These are phyloP conservation scores for Trachurus trachurus DNA, from an alignment of 2,797 vertebrate genomes.

Conservation along the genomic window DNA sequence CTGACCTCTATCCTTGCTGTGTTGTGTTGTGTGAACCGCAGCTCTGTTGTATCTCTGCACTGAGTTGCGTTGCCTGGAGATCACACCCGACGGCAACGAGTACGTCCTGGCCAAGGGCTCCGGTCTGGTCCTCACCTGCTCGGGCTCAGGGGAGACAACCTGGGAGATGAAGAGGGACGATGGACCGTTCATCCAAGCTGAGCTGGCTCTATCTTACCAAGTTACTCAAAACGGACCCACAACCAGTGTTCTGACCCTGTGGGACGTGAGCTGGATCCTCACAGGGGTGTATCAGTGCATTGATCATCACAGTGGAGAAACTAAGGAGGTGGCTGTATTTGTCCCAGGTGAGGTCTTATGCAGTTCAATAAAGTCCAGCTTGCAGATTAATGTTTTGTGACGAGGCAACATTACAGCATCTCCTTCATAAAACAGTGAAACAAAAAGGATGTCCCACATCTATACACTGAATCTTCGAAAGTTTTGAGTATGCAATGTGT, in stretches of 20 bases:
- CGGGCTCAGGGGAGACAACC: conserved; percentile 64
- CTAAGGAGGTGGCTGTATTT: conserved; percentile 88
- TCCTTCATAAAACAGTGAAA: not conserved
- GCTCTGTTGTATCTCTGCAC: conserved; percentile 78
- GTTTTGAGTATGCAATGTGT: not conserved
- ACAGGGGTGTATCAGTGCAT: conserved; percentile 91
- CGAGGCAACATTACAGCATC: not conserved
- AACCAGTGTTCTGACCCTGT: conserved; percentile 85
- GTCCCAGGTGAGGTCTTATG: conserved; percentile 89
- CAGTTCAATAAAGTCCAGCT: not conserved
- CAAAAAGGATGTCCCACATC: not conserved
- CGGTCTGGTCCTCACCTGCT: conserved; percentile 87
- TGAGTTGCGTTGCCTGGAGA: conserved; percentile 76
- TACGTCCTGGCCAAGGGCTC: conserved; percentile 86
- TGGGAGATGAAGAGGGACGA: conserved; percentile 89
- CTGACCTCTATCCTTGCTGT: conserved; percentile 60
- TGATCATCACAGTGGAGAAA: conserved; percentile 71
- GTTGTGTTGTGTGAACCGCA: conserved; percentile 72
- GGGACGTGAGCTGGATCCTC: conserved; percentile 87
- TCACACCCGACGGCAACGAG: conserved; percentile 82
- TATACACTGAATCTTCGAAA: not conserved
- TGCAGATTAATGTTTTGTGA: too few species aligned
- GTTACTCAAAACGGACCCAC: conserved; percentile 64
- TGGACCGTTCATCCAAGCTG: conserved; percentile 58
- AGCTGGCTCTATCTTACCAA: conserved; percentile 45